phyloP scores from a whole-genome alignment of 2,113 vertebrate genomes.

The Petromus typicus region DNA sequence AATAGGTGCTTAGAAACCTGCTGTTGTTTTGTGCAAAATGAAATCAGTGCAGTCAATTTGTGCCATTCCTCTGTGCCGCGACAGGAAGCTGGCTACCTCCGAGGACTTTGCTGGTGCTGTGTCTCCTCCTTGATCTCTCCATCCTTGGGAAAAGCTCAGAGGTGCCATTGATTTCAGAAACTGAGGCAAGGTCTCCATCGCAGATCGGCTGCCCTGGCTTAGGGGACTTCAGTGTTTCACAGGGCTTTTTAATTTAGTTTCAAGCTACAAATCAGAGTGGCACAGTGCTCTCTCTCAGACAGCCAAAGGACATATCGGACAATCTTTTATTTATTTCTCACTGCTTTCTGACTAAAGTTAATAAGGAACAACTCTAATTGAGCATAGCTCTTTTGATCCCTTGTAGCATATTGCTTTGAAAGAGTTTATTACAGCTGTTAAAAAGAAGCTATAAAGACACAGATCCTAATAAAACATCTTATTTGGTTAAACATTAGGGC shows the following conservation, averaged over 20 bases:
- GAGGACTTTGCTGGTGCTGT: not conserved
- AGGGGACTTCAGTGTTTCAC: not conserved
- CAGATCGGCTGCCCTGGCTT: not conserved
- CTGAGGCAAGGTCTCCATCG: not conserved
- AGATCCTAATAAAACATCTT: constrained; percentile 70
- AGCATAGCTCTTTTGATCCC: constrained; percentile 70
- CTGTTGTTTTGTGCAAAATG: constrained; percentile 20
- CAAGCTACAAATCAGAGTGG: constrained; percentile 37
- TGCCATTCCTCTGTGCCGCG: not conserved
- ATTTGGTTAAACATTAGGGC: constrained; percentile 72
- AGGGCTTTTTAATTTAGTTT: constrained; percentile 55
- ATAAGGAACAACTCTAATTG: constrained; percentile 73
- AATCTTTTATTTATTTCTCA: constrained; percentile 58
- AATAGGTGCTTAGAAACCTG: constrained; percentile 32
- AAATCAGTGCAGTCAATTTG: not conserved
- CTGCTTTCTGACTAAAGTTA: constrained; percentile 48
- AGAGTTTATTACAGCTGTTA: constrained; percentile 71
- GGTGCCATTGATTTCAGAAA: not conserved
- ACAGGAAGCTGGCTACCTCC: not conserved
- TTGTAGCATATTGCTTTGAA: constrained; percentile 66
- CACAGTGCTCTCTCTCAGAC: constrained; percentile 34
- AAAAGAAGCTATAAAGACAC: constrained; percentile 71
- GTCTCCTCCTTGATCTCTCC: not conserved
- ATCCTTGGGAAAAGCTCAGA: not conserved
- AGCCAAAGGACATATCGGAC: constrained; percentile 62